Base-by-base conservation (phyloP, 2,797 vertebrate genomes). In the Ambastaia sidthimunki region DNA sequence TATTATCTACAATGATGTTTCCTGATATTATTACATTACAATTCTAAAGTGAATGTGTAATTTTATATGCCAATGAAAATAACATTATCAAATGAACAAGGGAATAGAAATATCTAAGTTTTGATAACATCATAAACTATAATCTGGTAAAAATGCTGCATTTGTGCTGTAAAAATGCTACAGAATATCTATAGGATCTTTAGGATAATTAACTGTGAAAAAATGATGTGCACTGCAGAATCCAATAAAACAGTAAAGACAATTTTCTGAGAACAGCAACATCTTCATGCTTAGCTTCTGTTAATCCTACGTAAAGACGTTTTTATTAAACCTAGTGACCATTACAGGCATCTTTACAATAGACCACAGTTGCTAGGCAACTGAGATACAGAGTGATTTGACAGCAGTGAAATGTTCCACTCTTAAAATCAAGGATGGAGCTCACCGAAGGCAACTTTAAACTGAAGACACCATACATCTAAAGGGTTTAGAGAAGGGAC, bases 361-460 rank as follows among this genome's bases (percentile, higher is more conserved):
- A 55, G 71, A 82, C 83, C 52, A 57, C 77, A 81, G 85, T 84
- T 86, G 85, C 85, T 84, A 84, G 62, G 85, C 83, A 84, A 86
- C 85, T n/a, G 28, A 83, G 75, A 80, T 50, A 76, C 80, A 72
- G 74, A 78, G 71, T 54, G 68, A 74, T 84, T 70, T 77, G 57
- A 76, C 54, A 76, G 75, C 83, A 82, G 74, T 86, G 71, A 82
- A 84, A 81, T 74, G 74, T 82, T 84, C 78, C 71, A 67, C 78
- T 82, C 75, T 18, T 78, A 73, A 84, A 86, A 82, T 80, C 77
- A 84, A 77, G 82, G 62, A 71, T 60, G 62, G 47, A 74, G 71
- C 68, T 67, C 74, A 71, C 82, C 34, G 34, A 71, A 78, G 50
- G 78, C 74, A 73, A 66, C 50, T 81, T 74, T 79, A 74, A 52